phyloP scores from a whole-genome alignment of 1,140 invertebrate genomes.

The Phymastichus coffea region DNA sequence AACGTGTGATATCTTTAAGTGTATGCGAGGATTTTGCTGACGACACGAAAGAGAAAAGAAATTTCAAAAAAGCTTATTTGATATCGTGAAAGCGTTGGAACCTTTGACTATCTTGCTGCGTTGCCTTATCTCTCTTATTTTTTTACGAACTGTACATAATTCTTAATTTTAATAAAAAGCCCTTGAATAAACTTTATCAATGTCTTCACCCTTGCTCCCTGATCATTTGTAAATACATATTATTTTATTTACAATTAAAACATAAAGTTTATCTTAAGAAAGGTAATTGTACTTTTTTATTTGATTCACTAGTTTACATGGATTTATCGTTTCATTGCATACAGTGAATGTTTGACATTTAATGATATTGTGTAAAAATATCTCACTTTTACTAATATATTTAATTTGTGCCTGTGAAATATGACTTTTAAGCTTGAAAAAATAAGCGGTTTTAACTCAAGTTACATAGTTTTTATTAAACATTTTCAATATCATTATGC shows the following conservation, averaged over 20 bases:
- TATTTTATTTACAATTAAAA: constrained; percentile 3
- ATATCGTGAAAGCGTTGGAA: constrained; percentile 17
- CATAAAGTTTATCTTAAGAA: not conserved
- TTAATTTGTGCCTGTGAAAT: too few relatives aligned
- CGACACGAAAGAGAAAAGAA: too few relatives aligned
- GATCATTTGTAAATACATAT: constrained; percentile 1
- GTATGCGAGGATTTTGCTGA: constrained; percentile 19
- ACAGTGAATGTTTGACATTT: too few relatives aligned
- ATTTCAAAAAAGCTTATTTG: constrained; percentile 19
- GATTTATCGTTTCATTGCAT: too few relatives aligned
- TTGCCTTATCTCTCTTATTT: constrained; percentile 29
- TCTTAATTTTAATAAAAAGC: constrained; percentile 29
- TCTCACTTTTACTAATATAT: too few relatives aligned
- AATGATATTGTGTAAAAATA: too few relatives aligned
- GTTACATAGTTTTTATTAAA: too few relatives aligned
- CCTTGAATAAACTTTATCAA: constrained; percentile 19
- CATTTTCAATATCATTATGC: too few relatives aligned
- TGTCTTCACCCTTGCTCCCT: too few relatives aligned
- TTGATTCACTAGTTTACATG: too few relatives aligned
- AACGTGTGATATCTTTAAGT: constrained; percentile 26
- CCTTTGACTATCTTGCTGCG: constrained; percentile 20
- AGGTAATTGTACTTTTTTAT: not conserved
- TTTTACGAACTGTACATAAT: constrained; percentile 27
- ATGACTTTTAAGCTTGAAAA: too few relatives aligned
- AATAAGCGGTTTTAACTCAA: too few relatives aligned